Base-by-base conservation (phyloP, 2,888 invertebrate genomes). In the Mesoligia furuncula region DNA sequence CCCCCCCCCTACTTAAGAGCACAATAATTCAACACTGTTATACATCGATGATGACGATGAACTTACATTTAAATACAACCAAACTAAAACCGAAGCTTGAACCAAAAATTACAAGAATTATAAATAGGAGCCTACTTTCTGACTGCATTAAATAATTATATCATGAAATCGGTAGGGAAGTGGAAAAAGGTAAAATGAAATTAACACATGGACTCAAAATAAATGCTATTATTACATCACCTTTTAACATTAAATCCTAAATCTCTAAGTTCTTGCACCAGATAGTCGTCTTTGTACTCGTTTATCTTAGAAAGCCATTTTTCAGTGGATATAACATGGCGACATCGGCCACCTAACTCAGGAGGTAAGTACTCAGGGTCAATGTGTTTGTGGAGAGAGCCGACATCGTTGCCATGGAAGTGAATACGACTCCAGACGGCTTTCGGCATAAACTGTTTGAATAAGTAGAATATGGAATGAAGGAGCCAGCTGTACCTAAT, bases 401-500 rank as follows among this genome's bases (percentile, higher is more conserved):
- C 87, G 89, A 95, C 92, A 70, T 95, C 94, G 54, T 92, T 92
- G 2, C 96, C 96, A 79, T 96, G 96, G 90, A 96, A 96, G 85
- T 94, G 93, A 2, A 96, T 86, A 0, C 95, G 94, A 67, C 97
- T 96, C 91, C 97, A 97, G 95, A 98, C 98, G 9, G 97, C 94
- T 11, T 97, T 95, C 77, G 98, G 98, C 59, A 98, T 95, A 81
- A 98, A 97, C 27, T 98, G 98, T 91, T 98, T 98, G 93, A 98
- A 98, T 54, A 98, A 96, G 85, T 98, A 97, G 92, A 98, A 98
- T 76, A 98, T 97, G 31, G 98, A 97, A 92, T 98, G 98, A 87
- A 98, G 98, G 4, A 98, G 94, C 98, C 98, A 98, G 69, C 98
- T 98, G 94, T 98, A 98, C 92, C 98, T 97, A 7, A 98, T 96